Base-by-base conservation (phyloP, 2,888 invertebrate genomes). In the Folsomia candida region DNA sequence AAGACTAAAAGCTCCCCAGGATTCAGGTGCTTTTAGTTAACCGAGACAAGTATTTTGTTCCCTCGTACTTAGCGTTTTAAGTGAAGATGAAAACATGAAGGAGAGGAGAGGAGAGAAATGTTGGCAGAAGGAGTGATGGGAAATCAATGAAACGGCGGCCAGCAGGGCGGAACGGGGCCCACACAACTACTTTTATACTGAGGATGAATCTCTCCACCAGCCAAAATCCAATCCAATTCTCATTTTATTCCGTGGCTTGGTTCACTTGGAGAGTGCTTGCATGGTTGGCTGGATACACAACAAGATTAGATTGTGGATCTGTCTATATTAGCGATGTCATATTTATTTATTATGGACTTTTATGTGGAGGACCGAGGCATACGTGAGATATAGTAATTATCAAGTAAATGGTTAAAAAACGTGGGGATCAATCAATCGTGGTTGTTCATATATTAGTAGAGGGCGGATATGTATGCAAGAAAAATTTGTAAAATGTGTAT, bases 1-100 rank as follows among this genome's bases (percentile, higher is more conserved):
- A n/a, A n/a, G n/a, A 9, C 37, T 37, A 37, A 37, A 37, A 37
- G 37, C 37, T 37, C n/a, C n/a, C n/a, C n/a, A 47, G 47, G 62
- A 62, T 29, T 62, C 62, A 62, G 62, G 62, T 62, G 62, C 62
- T 62, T 62, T 62, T 64, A 64, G 47, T 64, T 64, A 37, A 62
- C 26, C 24, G 59, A 61, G 60, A 60, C 20, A 60, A 4, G 4
- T 22, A 20, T n/a, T 64, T 64, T 64, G 63, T 64, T 64, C 47
- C n/a, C 63, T 64, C 37, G 20, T 62, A 37, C 29, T 62, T 62
- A 62, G 4, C 29, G 28, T 59, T 59, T 61, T 26, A 64, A 51
- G 51, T 64, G 63, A 25, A 51, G 63, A 64, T 64, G 47, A 64
- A 64, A 64, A 64, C 63, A 64, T 51, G 63, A 62, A n/a, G 62